Evolutionary conservation across 2,888 invertebrate genomes (phyloP), one percentile per base, ranked within the genome.

Genomic region (Mamestra brassicae): DNA sequence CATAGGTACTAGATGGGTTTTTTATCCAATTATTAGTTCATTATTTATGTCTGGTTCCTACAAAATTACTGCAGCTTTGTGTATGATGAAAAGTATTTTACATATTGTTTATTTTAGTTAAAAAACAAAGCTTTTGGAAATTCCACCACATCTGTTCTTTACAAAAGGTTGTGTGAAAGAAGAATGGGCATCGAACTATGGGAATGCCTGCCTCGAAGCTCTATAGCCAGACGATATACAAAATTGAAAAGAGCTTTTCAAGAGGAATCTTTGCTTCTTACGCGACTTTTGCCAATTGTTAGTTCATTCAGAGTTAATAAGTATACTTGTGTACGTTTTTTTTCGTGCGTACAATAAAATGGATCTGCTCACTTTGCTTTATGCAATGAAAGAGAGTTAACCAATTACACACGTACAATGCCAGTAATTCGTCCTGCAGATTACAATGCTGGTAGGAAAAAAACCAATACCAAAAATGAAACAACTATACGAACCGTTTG

Each of bases 401-500:
- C 34, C n/a, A 54, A 45, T 42, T 17, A 38, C 0, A 10, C 17
- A 36, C 15, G 15, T 1, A 15, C 58, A 58, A 36, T 58, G 60
- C 4, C 34, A 15, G 17, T 58, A 15, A 34, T 13, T 58, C 36
- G 58, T 58, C 15, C 60, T 42, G 42, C 5, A 45, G 45, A 62
- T 13, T 45, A 17, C 26, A 62, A 62, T 45, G 7, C 26, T 45
- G n/a, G 26, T 45, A 45, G 45, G 45, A 61, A 61, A 42, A 26
- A 62, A 26, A 62, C n/a, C n/a, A 13, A 62, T 26, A 52, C 17
- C 17, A 17, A 47, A 55, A 57, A 66, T 36, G 5, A n/a, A 34
- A 13, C 13, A 47, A n/a, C 13, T 36, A n/a, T 55, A 76, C 55
- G 55, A 66, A 11, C 55, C 38, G 38, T 66, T 47, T 66, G 15